Evolutionary conservation across 37 sponge, comb jelly and placozoan genomes (phyloP), one percentile per base, ranked within the genome.

Genomic region (Eunapius fragilis): DNA sequence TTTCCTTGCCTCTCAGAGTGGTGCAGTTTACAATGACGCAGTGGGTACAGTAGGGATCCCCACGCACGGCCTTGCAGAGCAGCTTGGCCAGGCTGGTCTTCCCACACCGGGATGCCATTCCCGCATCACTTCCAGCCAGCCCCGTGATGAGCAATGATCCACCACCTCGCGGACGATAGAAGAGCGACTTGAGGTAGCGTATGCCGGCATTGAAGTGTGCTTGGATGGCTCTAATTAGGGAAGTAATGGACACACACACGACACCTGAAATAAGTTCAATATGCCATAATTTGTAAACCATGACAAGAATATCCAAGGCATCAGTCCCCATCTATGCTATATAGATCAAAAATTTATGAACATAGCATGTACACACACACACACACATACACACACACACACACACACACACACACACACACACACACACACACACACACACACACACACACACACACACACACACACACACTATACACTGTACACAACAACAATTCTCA

Each of bases 61-160:
- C n/a, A 3, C 25, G 75, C 14, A 71, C 80, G 26, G 10, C 70
- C 75, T 85, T 76, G 36, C 82, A 89, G 10, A 94, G 50, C 50
- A 83, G 75, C 36, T 70, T 72, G 69, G 89, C 92, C 2, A 96
- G 82, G 45, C 82, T 86, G 35, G 92, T 94, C 75, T 88, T 94
- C 19, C 96, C 96, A 83, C 94, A 93, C 13, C 87, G 85, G 24
- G 80, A 22, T 0, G 72, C 86, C 10, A 34, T 68, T 36, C 70
- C 80, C 67, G 85, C 80, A 2, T 68, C 71, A 19, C 31, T 68
- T 19, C 95, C 92, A 88, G 58, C 6, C 19, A 17, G 58, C 14
- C 58, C 58, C 1, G 58, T 49, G 50, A 25, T 50, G 31, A 58
- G 25, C 71, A 58, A 85, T 25, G 35, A 12, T 82, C 35, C 87